These are phyloP conservation scores for Sphyrna mokarran DNA, from an alignment of 2,113 vertebrate genomes.

Conservation along the genomic window DNA sequence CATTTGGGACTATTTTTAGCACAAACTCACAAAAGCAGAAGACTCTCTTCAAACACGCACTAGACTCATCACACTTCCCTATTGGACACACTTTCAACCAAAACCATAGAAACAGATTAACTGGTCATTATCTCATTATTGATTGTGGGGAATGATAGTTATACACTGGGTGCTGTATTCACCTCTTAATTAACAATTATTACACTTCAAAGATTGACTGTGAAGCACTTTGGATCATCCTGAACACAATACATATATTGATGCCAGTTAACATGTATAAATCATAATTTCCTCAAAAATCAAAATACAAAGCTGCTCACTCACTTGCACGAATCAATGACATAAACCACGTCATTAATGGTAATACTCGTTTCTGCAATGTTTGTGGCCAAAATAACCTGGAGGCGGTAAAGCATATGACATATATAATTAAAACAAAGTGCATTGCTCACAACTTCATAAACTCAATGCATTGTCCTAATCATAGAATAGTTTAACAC, in stretches of 20 bases:
- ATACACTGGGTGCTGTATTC: not conserved
- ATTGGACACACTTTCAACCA: not conserved
- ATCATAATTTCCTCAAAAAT: not conserved
- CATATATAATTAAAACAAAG: constrained; percentile 10
- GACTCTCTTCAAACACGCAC: too few species aligned
- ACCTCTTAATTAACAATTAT: not conserved
- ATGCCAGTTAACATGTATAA: not conserved
- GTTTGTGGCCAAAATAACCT: constrained; percentile 96
- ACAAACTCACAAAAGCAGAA: too few species aligned
- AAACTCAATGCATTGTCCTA: not conserved
- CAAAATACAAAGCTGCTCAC: constrained; percentile 45
- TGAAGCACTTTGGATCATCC: not conserved
- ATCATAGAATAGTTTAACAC: not conserved
- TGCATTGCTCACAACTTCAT: not conserved
- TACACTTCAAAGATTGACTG: not conserved
- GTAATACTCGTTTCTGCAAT: constrained; percentile 95
- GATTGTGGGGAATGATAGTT: not conserved
- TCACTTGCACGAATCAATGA: constrained; percentile 98
- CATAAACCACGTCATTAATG: constrained; percentile 94
- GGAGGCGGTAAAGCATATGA: constrained; percentile 41
- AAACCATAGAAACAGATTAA: not conserved
- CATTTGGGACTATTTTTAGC: too few species aligned
- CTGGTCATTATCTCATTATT: not conserved
- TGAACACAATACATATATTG: not conserved
- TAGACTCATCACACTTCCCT: too few species aligned